Evolutionary conservation across 2,113 vertebrate genomes (phyloP).

Genomic region (Petroica traversi): DNA sequence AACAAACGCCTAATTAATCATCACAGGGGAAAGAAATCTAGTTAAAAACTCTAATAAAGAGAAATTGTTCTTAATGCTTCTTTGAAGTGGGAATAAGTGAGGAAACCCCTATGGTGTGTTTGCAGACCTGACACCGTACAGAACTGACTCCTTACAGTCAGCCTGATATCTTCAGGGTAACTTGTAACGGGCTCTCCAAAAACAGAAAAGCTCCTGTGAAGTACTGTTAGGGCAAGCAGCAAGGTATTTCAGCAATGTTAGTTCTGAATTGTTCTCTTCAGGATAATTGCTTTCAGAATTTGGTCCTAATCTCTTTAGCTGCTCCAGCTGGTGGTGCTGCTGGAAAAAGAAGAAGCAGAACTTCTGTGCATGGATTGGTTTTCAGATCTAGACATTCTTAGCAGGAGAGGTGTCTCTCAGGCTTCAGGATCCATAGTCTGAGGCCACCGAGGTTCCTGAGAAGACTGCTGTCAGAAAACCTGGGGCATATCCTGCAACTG

Average conservation of each 20-base stretch:
- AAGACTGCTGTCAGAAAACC: not conserved
- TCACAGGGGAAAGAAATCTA: conserved; percentile 58
- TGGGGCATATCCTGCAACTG: not conserved
- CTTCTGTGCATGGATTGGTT: not conserved
- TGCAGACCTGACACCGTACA: conserved; percentile 64
- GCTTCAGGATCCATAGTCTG: not conserved
- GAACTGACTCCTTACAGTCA: conserved; percentile 26
- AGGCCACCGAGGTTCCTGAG: not conserved
- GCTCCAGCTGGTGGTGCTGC: conserved; percentile 46
- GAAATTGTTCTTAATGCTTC: conserved; percentile 70
- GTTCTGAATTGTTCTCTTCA: not conserved
- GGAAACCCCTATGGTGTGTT: conserved; percentile 66
- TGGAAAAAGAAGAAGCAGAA: not conserved
- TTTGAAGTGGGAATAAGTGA: conserved; percentile 77
- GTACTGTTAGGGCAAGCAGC: not conserved
- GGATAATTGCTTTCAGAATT: conserved; percentile 15
- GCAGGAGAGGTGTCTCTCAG: not conserved
- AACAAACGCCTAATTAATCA: conserved; percentile 73
- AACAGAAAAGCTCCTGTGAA: not conserved
- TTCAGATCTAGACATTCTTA: not conserved
- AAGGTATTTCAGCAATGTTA: conserved; percentile 23
- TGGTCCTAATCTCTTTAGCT: not conserved
- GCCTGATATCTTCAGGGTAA: conserved; percentile 25
- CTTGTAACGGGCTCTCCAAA: not conserved
- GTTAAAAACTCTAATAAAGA: conserved; percentile 70